Evolutionary conservation across 2,797 vertebrate species (phyloP).

Genomic region (Morelia viridis): DNA sequence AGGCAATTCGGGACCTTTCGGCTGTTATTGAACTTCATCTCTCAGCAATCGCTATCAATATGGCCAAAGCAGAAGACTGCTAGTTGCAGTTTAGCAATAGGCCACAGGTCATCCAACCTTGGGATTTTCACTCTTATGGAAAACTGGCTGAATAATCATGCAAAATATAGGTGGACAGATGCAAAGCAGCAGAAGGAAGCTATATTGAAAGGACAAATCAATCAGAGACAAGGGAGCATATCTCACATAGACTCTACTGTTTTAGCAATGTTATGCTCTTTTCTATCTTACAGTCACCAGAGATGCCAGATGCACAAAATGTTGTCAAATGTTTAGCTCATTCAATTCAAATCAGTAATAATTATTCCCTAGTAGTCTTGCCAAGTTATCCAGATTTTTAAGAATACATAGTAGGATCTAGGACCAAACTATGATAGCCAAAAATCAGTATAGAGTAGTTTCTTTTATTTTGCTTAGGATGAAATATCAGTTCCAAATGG

Average conservation of each 20-base stretch:
- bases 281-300: not conserved
- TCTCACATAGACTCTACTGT: too few species aligned
- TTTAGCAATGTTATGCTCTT: not conserved
- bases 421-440: not conserved
- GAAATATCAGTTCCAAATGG: not conserved
- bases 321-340: not conserved
- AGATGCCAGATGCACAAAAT: not conserved
- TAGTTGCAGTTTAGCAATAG: too few species aligned
- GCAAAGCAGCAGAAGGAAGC: not conserved
- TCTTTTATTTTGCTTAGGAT: not conserved
- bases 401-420: not conserved
- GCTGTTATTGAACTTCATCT: too few species aligned
- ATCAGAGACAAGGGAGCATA: not conserved
- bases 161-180: not conserved
- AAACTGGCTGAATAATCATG: not conserved
- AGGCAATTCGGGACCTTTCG: too few species aligned
- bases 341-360: not conserved
- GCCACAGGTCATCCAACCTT: too few species aligned
- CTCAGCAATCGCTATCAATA: too few species aligned
- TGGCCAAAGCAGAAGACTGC: too few species aligned
- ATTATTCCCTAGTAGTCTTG: not conserved
- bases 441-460: not conserved
- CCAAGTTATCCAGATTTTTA: not conserved
- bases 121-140: not conserved
- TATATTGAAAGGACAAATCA: not conserved